Base-by-base conservation (phyloP, 2,888 invertebrate species). In the Agrotis segetum region DNA sequence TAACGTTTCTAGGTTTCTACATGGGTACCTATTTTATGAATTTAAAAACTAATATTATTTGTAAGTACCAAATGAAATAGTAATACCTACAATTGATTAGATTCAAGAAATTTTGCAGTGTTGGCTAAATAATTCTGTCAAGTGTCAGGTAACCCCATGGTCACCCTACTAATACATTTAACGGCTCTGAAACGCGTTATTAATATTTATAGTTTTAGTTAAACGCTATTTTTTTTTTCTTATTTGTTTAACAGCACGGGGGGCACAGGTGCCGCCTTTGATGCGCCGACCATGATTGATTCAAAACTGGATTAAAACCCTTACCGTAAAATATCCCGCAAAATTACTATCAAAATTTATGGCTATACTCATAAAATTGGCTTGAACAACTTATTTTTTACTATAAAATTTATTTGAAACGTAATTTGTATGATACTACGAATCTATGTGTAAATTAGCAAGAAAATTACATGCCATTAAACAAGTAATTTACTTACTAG, bases 151-250 rank as follows among this genome's bases (percentile, higher is more conserved):
- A 24, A 11, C 14, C 6, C 3, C 13, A 77, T 94, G 91, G 95
- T 88, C 86, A 93, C 90, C 88, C 91, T 89, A 87, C 71, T 65
- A 21, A 77, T 78, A 77, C 87, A 85, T 90, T 92, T 91, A 93
- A 92, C 90, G 87, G 89, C 91, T 90, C 71, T 84, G 86, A 91
- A 92, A 91, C 87, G 92, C 90, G 90, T 92, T 95, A 94, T 95
- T 94, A 95, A 95, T 96, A 96, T 96, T 95, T 94, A 96, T 95
- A 90, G 91, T 88, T 85, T 87, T 85, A 90, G 88, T 90, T 93
- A 92, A 92, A 91, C 88, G 90, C 84, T 81, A 74, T 87, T 90
- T 93, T 92, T 93, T 92, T 92, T 90, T 88, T 87, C 87, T 89
- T 96, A 92, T 96, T 96, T 96, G 93, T 90, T 92, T 94, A 93